These are phyloP conservation scores for Sminthurides aquaticus DNA, from an alignment of 2,888 invertebrate species.

Conservation along the genomic window DNA sequence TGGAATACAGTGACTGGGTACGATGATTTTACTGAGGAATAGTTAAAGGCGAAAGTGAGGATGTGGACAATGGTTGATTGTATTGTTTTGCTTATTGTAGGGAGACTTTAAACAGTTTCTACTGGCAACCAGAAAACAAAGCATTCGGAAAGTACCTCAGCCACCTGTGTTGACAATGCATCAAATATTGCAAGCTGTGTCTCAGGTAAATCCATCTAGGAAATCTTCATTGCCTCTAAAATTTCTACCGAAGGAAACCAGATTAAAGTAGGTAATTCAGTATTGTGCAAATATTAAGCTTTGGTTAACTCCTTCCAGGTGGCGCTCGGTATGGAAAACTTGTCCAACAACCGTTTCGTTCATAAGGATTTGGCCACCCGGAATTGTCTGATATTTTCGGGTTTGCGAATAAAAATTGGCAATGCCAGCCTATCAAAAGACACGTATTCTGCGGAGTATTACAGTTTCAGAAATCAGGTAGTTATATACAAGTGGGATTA, in stretches of 20 bases:
- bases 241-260: not conserved
- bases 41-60: no score
- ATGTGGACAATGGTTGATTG: no score
- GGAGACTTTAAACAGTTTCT: constrained; percentile 88
- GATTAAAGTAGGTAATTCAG: no score
- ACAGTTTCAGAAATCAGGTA: constrained; percentile 70
- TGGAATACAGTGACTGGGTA: constrained; percentile 91
- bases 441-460: constrained; percentile 84
- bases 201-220: constrained; percentile 26
- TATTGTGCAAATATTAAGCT: no score
- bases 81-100: no score
- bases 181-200: constrained; percentile 60
- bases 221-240: not conserved
- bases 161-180: constrained; percentile 60
- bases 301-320: constrained; percentile 58
- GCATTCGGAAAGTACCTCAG: constrained; percentile 47
- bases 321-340: constrained; percentile 71
- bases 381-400: constrained; percentile 77
- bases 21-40: constrained; percentile 43
- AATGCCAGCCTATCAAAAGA: constrained; percentile 71
- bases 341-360: constrained; percentile 67
- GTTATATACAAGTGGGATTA: not conserved
- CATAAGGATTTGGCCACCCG: constrained; percentile 87
- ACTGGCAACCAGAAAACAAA: constrained; percentile 56
- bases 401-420: constrained; percentile 74